These are phyloP conservation scores for Lordiphosa fenestrarum DNA, from an alignment of 2,888 invertebrate genomes.

Conservation along the genomic window DNA sequence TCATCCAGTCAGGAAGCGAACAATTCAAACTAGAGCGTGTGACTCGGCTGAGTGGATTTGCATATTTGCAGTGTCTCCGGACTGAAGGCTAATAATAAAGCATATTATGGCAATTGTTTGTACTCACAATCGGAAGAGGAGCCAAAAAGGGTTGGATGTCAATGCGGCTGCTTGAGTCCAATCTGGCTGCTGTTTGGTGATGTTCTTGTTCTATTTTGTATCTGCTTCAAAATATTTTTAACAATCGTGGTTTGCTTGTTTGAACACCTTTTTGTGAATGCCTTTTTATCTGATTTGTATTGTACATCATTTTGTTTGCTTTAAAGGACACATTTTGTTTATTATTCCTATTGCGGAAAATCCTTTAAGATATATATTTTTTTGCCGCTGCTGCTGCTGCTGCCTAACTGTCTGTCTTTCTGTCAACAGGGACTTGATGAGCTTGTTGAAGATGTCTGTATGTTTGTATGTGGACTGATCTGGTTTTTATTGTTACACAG, in stretches of 20 bases:
- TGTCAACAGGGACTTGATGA: conserved; percentile 69
- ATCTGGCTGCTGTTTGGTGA: conserved; percentile 29
- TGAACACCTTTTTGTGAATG: conserved; percentile 63
- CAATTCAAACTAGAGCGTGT: conserved; percentile 75
- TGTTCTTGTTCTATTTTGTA: conserved; percentile 61
- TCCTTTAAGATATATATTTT: conserved; percentile 28
- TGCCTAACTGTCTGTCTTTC: conserved; percentile 19
- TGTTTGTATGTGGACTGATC: conserved; percentile 41
- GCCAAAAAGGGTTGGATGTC: conserved; percentile 23
- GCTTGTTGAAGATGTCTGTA: conserved; percentile 49
- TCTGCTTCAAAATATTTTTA: conserved; percentile 71
- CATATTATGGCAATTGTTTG: conserved; percentile 71
- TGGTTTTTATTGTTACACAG: conserved; percentile 58
- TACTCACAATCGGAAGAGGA: conserved; percentile 15
- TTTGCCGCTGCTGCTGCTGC: conserved; percentile 9
- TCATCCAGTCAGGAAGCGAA: conserved; percentile 50
- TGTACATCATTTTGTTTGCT: conserved; percentile 68
- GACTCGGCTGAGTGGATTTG: conserved; percentile 71
- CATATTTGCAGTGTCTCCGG: conserved; percentile 49
- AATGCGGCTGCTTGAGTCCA: conserved; percentile 35
- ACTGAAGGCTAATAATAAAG: conserved; percentile 70
- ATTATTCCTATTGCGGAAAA: conserved; percentile 62
- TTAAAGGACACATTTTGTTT: conserved; percentile 70
- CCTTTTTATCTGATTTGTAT: conserved; percentile 62
- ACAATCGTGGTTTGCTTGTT: conserved; percentile 76